Evolutionary conservation across 2,113 vertebrate species (phyloP).

Genomic region (Uropsilus gracilis): DNA sequence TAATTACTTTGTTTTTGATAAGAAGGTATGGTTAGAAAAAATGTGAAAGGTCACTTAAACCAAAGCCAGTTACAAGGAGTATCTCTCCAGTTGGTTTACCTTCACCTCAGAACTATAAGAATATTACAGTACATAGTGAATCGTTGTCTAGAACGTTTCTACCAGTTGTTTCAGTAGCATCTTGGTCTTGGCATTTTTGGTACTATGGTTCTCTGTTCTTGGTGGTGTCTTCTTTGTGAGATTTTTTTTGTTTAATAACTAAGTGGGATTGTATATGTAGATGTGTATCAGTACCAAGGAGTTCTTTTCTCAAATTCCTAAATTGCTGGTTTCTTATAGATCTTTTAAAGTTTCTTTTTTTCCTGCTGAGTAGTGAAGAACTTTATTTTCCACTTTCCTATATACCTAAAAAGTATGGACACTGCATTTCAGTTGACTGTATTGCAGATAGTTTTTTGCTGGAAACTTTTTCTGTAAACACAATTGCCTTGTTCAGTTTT

Average conservation of each 20-base stretch:
- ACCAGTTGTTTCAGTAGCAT: neutral
- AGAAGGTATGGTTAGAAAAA: constrained; percentile 14
- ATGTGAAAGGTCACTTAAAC: constrained; percentile 62
- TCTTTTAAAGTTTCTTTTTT: constrained; percentile 28
- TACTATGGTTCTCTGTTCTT: constrained; percentile 42
- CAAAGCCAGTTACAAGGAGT: constrained; percentile 61
- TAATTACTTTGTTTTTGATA: neutral
- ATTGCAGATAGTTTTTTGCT: constrained; percentile 62
- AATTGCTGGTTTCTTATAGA: constrained; percentile 22
- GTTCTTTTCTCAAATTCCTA: constrained; percentile 39
- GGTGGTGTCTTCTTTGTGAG: constrained; percentile 43
- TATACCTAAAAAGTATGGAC: constrained; percentile 41
- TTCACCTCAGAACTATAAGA: constrained; percentile 56
- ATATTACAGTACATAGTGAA: neutral
- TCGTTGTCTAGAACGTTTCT: constrained; percentile 5
- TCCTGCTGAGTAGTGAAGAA: constrained; percentile 59
- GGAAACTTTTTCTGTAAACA: constrained; percentile 74
- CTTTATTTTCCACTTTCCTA: constrained; percentile 57
- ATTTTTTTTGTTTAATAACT: neutral
- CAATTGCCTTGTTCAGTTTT: constrained; percentile 79
- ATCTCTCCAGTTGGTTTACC: constrained; percentile 58
- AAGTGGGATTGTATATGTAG: constrained; percentile 50
- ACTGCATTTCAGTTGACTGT: constrained; percentile 61
- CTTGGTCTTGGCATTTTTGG: constrained; percentile 51
- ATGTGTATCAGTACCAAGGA: constrained; percentile 51